Evolutionary conservation across 2,113 vertebrate genomes (phyloP).

Genomic region (Nesoenas mayeri): DNA sequence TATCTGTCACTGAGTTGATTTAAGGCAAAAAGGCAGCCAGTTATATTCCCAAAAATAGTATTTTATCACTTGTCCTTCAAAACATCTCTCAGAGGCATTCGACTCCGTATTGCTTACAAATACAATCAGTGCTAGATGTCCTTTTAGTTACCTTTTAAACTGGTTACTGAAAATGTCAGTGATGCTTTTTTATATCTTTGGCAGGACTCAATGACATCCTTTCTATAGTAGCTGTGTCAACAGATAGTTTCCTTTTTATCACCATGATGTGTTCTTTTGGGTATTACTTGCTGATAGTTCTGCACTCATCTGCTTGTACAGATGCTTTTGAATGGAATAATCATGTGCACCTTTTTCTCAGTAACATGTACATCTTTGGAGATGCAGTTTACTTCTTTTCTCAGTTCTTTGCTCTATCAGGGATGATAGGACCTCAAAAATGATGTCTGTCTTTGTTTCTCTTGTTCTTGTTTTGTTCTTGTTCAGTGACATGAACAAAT

Average conservation of each 20-base stretch:
- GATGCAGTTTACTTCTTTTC: not conserved
- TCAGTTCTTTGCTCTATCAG: not conserved
- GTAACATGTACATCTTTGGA: not conserved
- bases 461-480: not conserved
- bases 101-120: not conserved
- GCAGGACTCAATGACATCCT: not conserved
- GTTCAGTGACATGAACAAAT: constrained; percentile 13
- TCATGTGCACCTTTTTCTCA: not conserved
- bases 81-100: not conserved
- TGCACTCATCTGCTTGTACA: not conserved
- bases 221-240: not conserved
- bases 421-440: not conserved
- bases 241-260: not conserved
- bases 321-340: not conserved
- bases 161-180: not conserved
- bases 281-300: not conserved
- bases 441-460: not conserved
- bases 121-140: not conserved
- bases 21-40: not conserved
- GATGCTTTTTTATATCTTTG: not conserved
- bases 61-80: not conserved
- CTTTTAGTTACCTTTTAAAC: not conserved
- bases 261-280: not conserved
- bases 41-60: not conserved
- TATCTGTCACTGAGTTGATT: not conserved